Base-by-base conservation (phyloP, 2,888 invertebrate genomes). In the Corbicula japonica region DNA sequence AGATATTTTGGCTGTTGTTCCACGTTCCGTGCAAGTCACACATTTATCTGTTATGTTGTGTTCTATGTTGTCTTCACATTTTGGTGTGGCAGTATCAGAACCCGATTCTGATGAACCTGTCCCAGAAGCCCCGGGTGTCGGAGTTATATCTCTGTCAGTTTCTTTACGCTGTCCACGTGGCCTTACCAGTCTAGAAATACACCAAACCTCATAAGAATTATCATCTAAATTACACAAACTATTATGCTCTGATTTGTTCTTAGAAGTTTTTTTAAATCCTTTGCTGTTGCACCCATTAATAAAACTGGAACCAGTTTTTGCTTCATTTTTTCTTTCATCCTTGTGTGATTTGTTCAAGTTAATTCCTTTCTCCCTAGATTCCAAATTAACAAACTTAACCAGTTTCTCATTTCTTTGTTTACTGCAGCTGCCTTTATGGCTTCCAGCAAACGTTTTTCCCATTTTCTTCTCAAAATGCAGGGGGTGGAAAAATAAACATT, bases 171-270 rank as follows among this genome's bases (percentile, higher is more conserved):
- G 35, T 35, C 62, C 60, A 68, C 83, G 76, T n/a, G 83, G 83
- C 48, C 73, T 83, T 56, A 83, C 56, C 18, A 83, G 50, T 73
- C 80, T 83, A 71, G 78, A 78, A 80, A 83, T 75, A 78, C 80
- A 83, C 83, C 77, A 83, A 70, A 80, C 77, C 63, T 83, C 80
- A 75, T 63, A 72, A 58, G 77, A 77, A 58, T 80, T 71, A 54
- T 71, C 73, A 28, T 72, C 56, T 23, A 62, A 52, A 12, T 44
- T 23, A 41, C 28, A 35, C 32, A 38, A 56, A 56, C 35, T 56
- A 21, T 34, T 56, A 34, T 56, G 56, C 35, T 21, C n/a, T 21
- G 34, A 30, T n/a, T 32, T 56, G 32, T 56, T 56, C 21, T 56
- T 34, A 28, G 35, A 21, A 34, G 32, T 56, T 21, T 34, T 34